These are phyloP conservation scores for Dolichopus griseipennis DNA, from an alignment of 2,888 invertebrate genomes.

Conservation along the genomic window DNA sequence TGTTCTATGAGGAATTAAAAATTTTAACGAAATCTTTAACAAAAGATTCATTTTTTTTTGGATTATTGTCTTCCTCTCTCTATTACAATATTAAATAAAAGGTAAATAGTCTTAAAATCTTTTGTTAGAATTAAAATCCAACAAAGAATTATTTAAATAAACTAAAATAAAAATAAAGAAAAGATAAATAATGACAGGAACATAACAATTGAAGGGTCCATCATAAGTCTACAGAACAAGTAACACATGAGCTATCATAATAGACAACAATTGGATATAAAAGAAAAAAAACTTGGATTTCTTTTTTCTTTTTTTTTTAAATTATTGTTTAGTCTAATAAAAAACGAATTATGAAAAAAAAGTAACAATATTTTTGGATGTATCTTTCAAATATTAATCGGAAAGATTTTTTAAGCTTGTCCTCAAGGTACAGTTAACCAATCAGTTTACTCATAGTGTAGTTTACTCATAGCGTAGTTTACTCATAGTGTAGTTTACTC, in stretches of 20 bases:
- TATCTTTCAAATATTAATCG: too few species aligned
- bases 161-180: background rate
- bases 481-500: too few species aligned
- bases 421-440: too few species aligned
- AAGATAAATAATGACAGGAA: background rate
- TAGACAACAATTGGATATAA: background rate
- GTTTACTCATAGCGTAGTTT: too few species aligned
- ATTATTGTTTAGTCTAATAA: background rate
- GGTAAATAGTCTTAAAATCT: constrained; percentile 6
- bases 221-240: background rate
- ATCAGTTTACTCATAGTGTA: too few species aligned
- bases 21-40: background rate
- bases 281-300: background rate
- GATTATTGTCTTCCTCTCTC: too few species aligned
- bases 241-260: constrained; percentile 1
- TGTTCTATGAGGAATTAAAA: background rate
- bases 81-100: background rate
- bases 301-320: too few species aligned
- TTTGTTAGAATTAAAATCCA: background rate
- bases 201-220: constrained; percentile 6
- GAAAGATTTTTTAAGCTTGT: too few species aligned
- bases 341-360: background rate
- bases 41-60: background rate
- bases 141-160: constrained; percentile 3
- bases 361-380: background rate